Base-by-base conservation (phyloP, 1,140 invertebrate species). In the Rhagoletis zephyria region DNA sequence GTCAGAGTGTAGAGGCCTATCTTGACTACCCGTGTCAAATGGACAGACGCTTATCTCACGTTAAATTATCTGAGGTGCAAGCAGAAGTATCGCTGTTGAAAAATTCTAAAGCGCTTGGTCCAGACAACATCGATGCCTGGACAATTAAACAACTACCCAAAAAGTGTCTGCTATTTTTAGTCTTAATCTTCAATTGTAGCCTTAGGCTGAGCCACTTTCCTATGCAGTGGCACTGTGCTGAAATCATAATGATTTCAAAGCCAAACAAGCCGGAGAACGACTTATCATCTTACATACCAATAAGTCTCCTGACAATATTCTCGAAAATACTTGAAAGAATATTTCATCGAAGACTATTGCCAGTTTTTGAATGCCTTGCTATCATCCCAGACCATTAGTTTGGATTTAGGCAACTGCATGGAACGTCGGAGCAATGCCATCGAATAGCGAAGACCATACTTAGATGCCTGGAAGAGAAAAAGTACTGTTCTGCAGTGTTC, bases 401-500 rank as follows among this genome's bases (percentile, higher is more conserved):
- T 85, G 81, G 81, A 19, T 85, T 85, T n/a, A 16, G 81, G 19
- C 14, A 56, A 42, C 64, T 65, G 42, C 86, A 87, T 16, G 61
- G 63, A 4, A 65, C 86, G n/a, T 42, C 64, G 48, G 86, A 87
- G 65, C 86, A 87, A 87, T 67, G 63, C 48, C 86, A 87, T 30
- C 2, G 86, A 4, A 30, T 87, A 10, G 86, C 65, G 5, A 3
- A 56, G 10, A 56, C 5, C 51, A 64, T 64, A 64, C 16, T 19
- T 64, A 12, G 42, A 40, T 30, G 7, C 10, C 7, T 70, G 48
- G 77, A 70, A 67, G 12, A 85, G 4, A 67, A 67, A 19, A 85
- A 87, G 56, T 87, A 87, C n/a, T 87, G 74, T 51, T 85, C 60
- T 48, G 42, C 87, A 48, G 60, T 85, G 6, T 87, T 87, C 64